A percentile compares a stretch with the other conserved stretches of the same genome.
phyloP scores from a whole-genome alignment of 1,140 invertebrate species.

The Apis laboriosa region DNA sequence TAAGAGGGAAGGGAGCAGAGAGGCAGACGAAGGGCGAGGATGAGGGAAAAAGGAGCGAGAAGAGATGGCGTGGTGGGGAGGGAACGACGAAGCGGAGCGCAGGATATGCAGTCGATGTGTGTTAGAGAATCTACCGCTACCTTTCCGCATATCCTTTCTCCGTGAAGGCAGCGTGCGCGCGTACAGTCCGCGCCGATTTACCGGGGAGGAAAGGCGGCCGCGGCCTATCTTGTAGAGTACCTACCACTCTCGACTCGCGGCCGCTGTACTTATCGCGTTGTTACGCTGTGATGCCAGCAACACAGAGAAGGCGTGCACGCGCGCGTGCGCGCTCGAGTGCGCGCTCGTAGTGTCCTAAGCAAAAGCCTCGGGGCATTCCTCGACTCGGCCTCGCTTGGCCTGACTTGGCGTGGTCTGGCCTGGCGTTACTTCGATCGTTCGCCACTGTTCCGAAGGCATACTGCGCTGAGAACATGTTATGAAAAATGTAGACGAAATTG shows the following conservation, averaged over 20 bases:
- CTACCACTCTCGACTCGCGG: constrained; percentile 28
- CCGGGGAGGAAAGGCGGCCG: constrained; percentile 49
- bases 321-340: neutral
- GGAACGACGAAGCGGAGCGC: constrained; percentile 22
- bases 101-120: constrained; percentile 16
- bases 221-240: constrained; percentile 28
- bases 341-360: constrained; percentile 47
- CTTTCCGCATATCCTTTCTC: constrained; percentile 65
- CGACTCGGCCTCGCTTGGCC: constrained; percentile 5
- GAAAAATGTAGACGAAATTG: constrained; percentile 14
- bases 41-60: constrained; percentile 8
- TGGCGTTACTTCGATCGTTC: constrained; percentile 37
- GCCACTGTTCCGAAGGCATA: neutral
- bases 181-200: constrained; percentile 60
- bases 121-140: constrained; percentile 55
- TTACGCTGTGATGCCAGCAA: constrained; percentile 34
- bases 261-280: constrained; percentile 62
- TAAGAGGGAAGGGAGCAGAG: neutral
- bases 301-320: constrained; percentile 14
- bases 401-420: neutral
- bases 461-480: neutral
- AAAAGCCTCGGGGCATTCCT: constrained; percentile 48
- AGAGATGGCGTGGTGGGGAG: neutral
- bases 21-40: neutral
- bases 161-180: constrained; percentile 16